Evolutionary conservation across 2,113 vertebrate species (phyloP), one percentile per base, ranked within the genome.

Genomic region (Oreotragus oreotragus): DNA sequence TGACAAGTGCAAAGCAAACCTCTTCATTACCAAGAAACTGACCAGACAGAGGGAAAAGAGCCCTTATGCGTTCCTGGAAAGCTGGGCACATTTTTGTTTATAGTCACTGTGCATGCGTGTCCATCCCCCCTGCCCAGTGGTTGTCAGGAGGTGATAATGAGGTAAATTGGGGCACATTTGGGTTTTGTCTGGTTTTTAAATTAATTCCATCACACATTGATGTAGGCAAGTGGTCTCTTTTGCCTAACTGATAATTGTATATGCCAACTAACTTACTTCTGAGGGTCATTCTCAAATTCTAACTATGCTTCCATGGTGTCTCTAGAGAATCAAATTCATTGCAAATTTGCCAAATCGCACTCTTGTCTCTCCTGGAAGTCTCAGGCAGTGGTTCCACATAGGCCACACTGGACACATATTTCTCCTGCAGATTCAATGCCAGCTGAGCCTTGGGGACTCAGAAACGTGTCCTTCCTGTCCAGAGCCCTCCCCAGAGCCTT

Each of bases 401-500:
- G 19, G 15, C 11, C 36, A 43, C 70, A 4, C 12, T 43, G 36
- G 10, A 21, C 66, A 30, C 17, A 2, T 2, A 2, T 60, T 57
- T 45, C 58, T 4, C 33, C 16, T 25, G 76, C 25, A 16, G 27
- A 36, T 30, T 36, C 30, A 2, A 2, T 0, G 0, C 47, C 2
- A 30, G 25, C 51, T 60, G 1, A 43, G 19, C 1, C 33, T 9
- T 28, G 86, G 3, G 2, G 25, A 0, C 15, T 43, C 45, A 15
- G 16, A 6, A 36, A 4, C 0, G 0, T 0, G 25, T 36, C 19
- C 12, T 25, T 21, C 5, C 36, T 1, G 3, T 6, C 79, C 19
- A 4, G 39, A 83, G 49, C 23, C 30, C n/a, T 36, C 33, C 43
- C 17, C 4, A 9, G 30, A 39, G 45, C 5, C 66, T 57, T 53